Evolutionary conservation across 2,888 invertebrate genomes (phyloP).

Genomic region (Crioceris asparagi): DNA sequence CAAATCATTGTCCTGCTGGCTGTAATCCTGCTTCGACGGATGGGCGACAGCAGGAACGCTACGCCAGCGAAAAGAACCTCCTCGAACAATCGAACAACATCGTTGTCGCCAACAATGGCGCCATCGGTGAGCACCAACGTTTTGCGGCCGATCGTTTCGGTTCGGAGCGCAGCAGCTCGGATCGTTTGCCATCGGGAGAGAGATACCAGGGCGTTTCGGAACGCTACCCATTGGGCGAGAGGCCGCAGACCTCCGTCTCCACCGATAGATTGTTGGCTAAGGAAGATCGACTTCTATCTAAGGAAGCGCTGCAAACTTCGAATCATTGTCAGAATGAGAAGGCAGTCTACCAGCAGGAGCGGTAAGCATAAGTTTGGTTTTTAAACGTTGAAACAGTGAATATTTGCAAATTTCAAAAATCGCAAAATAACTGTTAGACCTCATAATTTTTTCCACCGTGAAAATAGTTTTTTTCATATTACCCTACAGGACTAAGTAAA

Average conservation of each 20-base stretch:
- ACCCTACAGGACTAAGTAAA: too few species aligned
- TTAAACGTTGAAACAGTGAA: too few species aligned
- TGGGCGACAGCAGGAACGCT: slow-evolving; percentile 16
- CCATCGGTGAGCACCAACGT: background rate
- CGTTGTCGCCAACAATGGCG: slow-evolving; percentile 7
- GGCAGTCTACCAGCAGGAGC: slow-evolving; percentile 19
- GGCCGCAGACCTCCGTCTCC: slow-evolving; percentile 40
- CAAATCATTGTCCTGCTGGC: slow-evolving; percentile 26
- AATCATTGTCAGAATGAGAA: slow-evolving; percentile 22
- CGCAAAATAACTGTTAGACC: too few species aligned
- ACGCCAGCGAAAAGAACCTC: background rate
- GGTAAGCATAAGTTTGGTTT: slow-evolving; percentile 14
- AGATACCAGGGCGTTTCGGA: slow-evolving; percentile 33
- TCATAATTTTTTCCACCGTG: too few species aligned
- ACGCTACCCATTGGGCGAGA: slow-evolving; percentile 37
- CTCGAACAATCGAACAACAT: too few species aligned
- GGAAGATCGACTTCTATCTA: slow-evolving; percentile 18
- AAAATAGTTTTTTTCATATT: too few species aligned
- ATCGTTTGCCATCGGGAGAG: slow-evolving; percentile 34
- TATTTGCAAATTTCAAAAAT: too few species aligned
- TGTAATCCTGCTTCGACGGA: slow-evolving; percentile 24
- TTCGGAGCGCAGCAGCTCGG: slow-evolving; percentile 32
- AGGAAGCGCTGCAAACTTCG: slow-evolving; percentile 20
- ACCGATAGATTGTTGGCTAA: slow-evolving; percentile 28
- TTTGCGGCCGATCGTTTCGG: slow-evolving; percentile 23